Evolutionary conservation across 2,113 vertebrate genomes (phyloP).

Genomic region (Condylura cristata): DNA sequence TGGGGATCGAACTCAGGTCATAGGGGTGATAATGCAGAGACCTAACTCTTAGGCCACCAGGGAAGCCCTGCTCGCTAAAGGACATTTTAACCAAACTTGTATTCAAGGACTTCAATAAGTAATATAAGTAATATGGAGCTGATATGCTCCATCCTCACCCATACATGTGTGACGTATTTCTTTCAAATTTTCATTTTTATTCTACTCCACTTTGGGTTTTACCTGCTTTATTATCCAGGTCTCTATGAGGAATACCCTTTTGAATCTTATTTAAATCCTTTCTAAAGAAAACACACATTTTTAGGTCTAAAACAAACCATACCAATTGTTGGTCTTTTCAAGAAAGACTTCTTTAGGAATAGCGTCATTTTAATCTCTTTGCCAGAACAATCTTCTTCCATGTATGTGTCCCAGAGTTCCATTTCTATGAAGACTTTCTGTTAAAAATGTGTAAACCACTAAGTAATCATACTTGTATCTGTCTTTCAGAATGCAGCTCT

Average conservation of each 20-base stretch:
- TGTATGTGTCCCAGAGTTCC: background rate
- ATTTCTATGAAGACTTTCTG: background rate
- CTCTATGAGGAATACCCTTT: background rate
- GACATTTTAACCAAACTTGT: conserved; percentile 29
- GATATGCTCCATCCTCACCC: background rate
- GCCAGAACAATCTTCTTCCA: background rate
- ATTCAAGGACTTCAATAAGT: conserved; percentile 3
- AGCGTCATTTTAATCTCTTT: background rate
- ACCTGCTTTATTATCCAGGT: background rate
- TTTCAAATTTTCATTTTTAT: background rate
- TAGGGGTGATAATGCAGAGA: no score
- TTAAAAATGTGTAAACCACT: background rate
- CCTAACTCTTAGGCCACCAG: no score
- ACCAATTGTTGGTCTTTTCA: background rate
- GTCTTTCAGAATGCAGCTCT: conserved; percentile 95
- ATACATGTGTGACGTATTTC: background rate
- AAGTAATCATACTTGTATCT: background rate
- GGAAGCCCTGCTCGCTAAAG: background rate
- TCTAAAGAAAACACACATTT: background rate
- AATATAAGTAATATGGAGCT: background rate
- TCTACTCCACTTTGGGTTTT: background rate
- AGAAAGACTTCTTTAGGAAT: background rate
- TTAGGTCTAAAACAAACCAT: background rate
- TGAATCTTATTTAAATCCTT: conserved; percentile 13
- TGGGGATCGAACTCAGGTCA: no score